Percentiles rank a stretch among this genome's conserved stretches.
Evolutionary conservation across 2,113 vertebrate species (phyloP).

Genomic region (Herpailurus yagouaroundi): DNA sequence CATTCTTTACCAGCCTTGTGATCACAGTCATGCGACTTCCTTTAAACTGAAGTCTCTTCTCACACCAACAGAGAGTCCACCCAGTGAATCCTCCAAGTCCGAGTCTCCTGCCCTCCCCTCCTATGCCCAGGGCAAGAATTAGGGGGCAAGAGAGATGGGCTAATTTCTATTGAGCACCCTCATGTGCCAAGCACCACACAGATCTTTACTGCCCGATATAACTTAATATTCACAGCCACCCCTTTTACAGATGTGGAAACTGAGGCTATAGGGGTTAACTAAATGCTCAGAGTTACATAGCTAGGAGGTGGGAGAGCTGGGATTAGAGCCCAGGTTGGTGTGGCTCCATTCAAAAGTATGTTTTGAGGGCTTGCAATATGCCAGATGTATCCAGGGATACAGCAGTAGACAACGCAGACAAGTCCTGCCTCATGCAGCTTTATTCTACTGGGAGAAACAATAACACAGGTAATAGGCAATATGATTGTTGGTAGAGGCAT

Average conservation of each 20-base stretch:
- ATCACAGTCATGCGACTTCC: not conserved
- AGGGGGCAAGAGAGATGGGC: not conserved
- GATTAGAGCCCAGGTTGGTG: not conserved
- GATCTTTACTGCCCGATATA: not conserved
- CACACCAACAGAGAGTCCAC: not conserved
- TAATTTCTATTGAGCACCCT: not conserved
- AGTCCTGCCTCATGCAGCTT: not conserved
- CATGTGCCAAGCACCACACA: not conserved
- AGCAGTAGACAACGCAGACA: not conserved
- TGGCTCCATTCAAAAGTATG: not conserved
- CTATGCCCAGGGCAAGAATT: not conserved
- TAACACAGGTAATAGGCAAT: not conserved
- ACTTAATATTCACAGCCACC: not conserved
- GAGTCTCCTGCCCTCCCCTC: not conserved
- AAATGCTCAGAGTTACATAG: not conserved
- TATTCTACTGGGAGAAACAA: not conserved
- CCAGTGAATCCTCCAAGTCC: not conserved
- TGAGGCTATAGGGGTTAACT: not conserved
- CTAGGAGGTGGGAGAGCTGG: not conserved
- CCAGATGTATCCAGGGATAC: not conserved
- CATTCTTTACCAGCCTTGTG: not conserved
- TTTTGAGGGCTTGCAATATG: not conserved
- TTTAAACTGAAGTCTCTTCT: not conserved
- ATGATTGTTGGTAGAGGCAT: not conserved
- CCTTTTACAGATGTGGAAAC: not conserved